Percentiles rank a stretch among this genome's conserved stretches.
Evolutionary conservation across 2,113 vertebrate species (phyloP).

Genomic region (Odocoileus virginianus): DNA sequence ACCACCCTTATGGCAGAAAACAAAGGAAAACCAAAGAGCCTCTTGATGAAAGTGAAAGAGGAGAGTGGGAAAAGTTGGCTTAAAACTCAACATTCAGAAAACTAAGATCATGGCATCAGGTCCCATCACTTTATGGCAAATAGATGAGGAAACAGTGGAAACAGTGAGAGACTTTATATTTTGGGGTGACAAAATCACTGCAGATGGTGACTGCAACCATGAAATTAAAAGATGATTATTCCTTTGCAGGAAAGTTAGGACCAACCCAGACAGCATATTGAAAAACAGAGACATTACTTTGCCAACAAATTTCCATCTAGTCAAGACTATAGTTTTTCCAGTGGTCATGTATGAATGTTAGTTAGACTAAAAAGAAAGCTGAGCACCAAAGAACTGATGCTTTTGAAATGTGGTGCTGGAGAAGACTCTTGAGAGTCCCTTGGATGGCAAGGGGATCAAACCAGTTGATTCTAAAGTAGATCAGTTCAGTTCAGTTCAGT

Average conservation of each 20-base stretch:
- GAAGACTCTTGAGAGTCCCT: background rate
- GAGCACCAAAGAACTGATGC: background rate
- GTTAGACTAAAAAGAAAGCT: background rate
- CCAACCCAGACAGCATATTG: background rate
- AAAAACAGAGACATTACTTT: background rate
- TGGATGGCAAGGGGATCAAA: background rate
- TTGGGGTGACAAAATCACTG: background rate
- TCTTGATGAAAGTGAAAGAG: background rate
- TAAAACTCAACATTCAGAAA: background rate
- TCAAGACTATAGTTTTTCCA: background rate
- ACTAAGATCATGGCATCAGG: background rate
- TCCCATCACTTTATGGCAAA: background rate
- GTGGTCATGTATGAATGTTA: background rate
- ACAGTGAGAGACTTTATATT: background rate
- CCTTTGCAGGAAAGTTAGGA: background rate
- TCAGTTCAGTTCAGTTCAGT: background rate
- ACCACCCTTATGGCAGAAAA: background rate
- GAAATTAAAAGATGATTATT: background rate
- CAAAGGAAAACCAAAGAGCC: background rate
- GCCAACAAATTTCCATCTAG: background rate
- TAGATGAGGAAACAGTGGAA: background rate
- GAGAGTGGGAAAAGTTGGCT: background rate
- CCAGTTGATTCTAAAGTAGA: background rate
- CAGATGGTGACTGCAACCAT: background rate
- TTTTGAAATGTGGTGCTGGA: background rate